Conservation (phyloP, 2,888 invertebrate species). For the Aspidiotus destructor region DNA sequence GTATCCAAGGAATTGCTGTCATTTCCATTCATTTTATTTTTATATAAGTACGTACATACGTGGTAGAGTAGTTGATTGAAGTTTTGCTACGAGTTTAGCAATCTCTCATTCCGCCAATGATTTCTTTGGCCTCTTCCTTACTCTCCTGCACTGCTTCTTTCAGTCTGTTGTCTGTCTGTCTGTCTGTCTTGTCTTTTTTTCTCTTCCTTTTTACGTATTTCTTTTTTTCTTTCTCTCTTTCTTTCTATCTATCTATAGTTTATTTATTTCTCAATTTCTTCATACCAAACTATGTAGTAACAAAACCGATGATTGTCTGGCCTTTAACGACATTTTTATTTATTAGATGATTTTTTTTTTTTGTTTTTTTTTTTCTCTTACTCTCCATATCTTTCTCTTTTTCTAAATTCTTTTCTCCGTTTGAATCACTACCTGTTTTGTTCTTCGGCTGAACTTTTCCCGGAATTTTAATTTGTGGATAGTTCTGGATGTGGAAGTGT, state of each 20-base stretch:
- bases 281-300: constrained; percentile 18
- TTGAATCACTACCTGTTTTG: constrained; percentile 19
- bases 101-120: constrained; percentile 30
- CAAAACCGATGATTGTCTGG: constrained; percentile 26
- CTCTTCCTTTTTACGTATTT: not conserved
- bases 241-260: too few species aligned
- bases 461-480: constrained; percentile 30
- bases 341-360: constrained; percentile 24
- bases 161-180: too few species aligned
- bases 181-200: not conserved
- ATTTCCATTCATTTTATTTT: constrained; percentile 23
- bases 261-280: constrained; percentile 6
- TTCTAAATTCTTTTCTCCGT: constrained; percentile 19
- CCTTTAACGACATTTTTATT: constrained; percentile 28
- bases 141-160: not conserved
- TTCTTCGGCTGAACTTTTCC: constrained; percentile 24
- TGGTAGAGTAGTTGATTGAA: too few species aligned
- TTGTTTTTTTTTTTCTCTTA: constrained; percentile 9
- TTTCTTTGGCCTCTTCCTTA: constrained; percentile 12
- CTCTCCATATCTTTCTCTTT: not conserved
- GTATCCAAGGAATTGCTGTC: constrained; percentile 27
- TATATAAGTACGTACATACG: too few species aligned
- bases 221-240: constrained; percentile 8
- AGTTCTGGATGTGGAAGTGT: not conserved
- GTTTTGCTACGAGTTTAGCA: constrained; percentile 13